phyloP scores from a whole-genome alignment of 2,797 vertebrate species.

The Clarias pachynema region DNA sequence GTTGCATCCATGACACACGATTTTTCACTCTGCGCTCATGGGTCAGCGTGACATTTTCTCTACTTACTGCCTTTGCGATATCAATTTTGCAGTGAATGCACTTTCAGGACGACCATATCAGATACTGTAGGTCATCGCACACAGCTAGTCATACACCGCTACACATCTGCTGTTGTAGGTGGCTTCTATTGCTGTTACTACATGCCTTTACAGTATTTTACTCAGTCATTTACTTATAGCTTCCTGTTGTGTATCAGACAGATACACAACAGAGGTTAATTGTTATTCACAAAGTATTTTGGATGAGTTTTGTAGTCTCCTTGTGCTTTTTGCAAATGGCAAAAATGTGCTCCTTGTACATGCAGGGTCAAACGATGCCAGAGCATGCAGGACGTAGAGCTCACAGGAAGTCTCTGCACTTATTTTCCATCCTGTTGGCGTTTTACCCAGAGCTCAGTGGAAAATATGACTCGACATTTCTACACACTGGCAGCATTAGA shows the following conservation, averaged over 20 bases:
- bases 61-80: slow-evolving; percentile 49
- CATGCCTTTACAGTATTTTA: not conserved
- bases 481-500: slow-evolving; percentile 32
- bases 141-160: slow-evolving; percentile 10
- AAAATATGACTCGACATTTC: slow-evolving; percentile 68
- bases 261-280: not conserved
- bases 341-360: not conserved
- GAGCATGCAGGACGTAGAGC: slow-evolving; percentile 50
- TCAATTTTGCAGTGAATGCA: slow-evolving; percentile 61
- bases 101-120: slow-evolving; percentile 34
- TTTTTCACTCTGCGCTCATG: slow-evolving; percentile 67
- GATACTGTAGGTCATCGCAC: not conserved
- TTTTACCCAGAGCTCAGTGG: slow-evolving; percentile 68
- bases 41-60: slow-evolving; percentile 70
- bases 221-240: not conserved
- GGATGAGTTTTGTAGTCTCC: not conserved
- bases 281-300: not conserved
- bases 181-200: not conserved
- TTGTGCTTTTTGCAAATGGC: slow-evolving; percentile 5
- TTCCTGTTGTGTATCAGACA: not conserved
- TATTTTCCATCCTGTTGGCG: slow-evolving; percentile 74
- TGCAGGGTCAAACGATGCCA: slow-evolving; percentile 38
- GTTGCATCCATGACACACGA: slow-evolving; percentile 55
- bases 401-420: slow-evolving; percentile 70
- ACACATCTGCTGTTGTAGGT: not conserved